These are phyloP conservation scores for Netelia inedita DNA, from an alignment of 2,888 invertebrate species.

Conservation along the genomic window DNA sequence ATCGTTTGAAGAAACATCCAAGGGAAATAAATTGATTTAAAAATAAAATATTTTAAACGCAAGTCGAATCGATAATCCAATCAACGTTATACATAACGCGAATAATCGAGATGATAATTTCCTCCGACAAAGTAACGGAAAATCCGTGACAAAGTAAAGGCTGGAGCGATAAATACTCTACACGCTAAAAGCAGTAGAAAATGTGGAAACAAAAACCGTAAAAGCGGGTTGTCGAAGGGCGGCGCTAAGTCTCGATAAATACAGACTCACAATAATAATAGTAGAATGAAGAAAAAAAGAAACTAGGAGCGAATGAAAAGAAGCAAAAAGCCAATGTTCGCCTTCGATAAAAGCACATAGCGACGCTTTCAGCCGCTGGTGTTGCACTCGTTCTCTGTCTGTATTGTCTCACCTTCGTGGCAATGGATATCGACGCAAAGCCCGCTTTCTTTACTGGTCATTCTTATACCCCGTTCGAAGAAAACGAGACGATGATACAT, in stretches of 20 bases:
- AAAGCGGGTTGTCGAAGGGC: slow-evolving; percentile 29
- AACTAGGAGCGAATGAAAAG: slow-evolving; percentile 19
- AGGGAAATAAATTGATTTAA: not conserved
- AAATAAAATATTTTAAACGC: not conserved
- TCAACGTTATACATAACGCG: not conserved
- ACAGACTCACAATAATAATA: slow-evolving; percentile 44
- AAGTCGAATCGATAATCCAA: not conserved
- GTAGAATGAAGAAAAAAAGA: slow-evolving; percentile 21
- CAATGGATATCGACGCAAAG: slow-evolving; percentile 60
- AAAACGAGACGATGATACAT: slow-evolving; percentile 7
- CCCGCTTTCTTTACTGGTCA: slow-evolving; percentile 58
- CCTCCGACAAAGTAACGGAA: not conserved
- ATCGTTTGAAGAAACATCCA: too few species aligned
- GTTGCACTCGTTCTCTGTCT: slow-evolving; percentile 33
- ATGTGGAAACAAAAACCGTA: slow-evolving; percentile 6
- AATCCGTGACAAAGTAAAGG: slow-evolving; percentile 31
- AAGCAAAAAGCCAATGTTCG: slow-evolving; percentile 53
- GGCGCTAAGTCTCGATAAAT: slow-evolving; percentile 35
- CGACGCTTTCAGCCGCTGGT: slow-evolving; percentile 36
- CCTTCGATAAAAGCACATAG: slow-evolving; percentile 57
- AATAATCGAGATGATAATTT: not conserved
- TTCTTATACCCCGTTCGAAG: slow-evolving; percentile 46
- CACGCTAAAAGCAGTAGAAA: slow-evolving; percentile 29
- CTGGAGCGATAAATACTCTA: slow-evolving; percentile 36
- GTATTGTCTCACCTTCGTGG: slow-evolving; percentile 49